These are phyloP conservation scores for Spodoptera exigua DNA, from an alignment of 2,888 invertebrate genomes.

Conservation along the genomic window DNA sequence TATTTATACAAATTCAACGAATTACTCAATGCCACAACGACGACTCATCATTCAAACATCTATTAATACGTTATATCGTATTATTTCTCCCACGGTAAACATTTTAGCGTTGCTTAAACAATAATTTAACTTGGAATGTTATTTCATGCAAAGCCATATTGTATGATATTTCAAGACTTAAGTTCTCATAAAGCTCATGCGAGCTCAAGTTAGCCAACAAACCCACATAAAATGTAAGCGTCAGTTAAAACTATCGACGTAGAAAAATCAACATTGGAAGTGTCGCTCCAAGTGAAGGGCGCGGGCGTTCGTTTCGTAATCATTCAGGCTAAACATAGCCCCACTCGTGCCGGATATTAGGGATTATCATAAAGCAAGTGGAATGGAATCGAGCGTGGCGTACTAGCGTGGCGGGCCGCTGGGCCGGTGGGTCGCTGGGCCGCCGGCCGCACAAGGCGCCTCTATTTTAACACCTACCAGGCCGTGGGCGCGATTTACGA, in stretches of 20 bases:
- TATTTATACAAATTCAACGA: conserved; percentile 17
- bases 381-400: conserved; percentile 75
- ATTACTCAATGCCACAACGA: conserved; percentile 8
- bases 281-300: conserved; percentile 57
- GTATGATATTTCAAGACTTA: conserved; percentile 9
- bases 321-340: conserved; percentile 78
- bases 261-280: conserved; percentile 56
- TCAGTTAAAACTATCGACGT: conserved; percentile 53
- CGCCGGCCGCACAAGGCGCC: conserved; percentile 87
- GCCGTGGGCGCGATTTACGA: conserved; percentile 87
- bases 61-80: background rate
- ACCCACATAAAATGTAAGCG: conserved; percentile 46
- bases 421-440: conserved; percentile 64
- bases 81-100: background rate
- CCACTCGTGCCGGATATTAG: conserved; percentile 85
- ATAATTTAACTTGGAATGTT: conserved; percentile 5
- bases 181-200: conserved; percentile 16
- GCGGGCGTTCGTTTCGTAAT: conserved; percentile 68
- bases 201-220: conserved; percentile 34
- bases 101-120: conserved; percentile 2
- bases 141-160: conserved; percentile 10
- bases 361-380: conserved; percentile 89
- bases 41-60: conserved; percentile 2
- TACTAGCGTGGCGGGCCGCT: conserved; percentile 66
- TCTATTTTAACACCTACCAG: conserved; percentile 87